Evolutionary conservation across 2,113 vertebrate species (phyloP), one percentile per base, ranked within the genome.

Genomic region (Dunckerocampus dactyliophorus): DNA sequence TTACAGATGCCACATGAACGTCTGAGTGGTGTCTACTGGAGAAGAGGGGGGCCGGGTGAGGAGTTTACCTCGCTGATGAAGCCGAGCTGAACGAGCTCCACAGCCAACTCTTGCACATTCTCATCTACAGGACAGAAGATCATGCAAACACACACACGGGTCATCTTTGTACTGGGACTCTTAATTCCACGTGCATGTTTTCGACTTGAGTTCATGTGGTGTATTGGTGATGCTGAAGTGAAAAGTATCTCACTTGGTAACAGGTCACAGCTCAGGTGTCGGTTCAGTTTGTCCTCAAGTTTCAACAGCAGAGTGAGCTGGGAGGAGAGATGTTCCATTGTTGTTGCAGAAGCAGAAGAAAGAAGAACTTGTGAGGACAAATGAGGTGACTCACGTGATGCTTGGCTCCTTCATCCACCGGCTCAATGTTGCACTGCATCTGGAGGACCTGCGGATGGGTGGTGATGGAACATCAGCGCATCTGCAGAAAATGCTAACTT

Each of bases 391-490:
- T 46, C 85, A 98, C 97, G 0, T 99, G 97, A 75, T 98, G 95
- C 79, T 94, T 99, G 22, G 93, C 88, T 0, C 96, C 97, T 70
- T 99, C 97, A 20, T 99, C 97, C 19, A 98, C 95, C 0, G 95
- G 94, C 83, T 99, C 97, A 0, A 99, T 99, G 85, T 97, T 99
- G 79, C 97, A 99, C 82, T 99, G 97, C 97, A 99, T 99, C 86
- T 97, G 92, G 55, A 98, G 92, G 65, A 97, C 96, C 97, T 99
- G 83, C 0, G 67, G 69, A 31, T 15, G 4, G 63, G 3, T 8
- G n/a, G 28, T 10, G 8, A 21, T n/a, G 16, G 39, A 43, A 6
- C 39, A 43, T 12, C 39, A 14, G 13, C 13, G 13, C 6, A 12
- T 43, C 39, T 3, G 37, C 37, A 43, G 13, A 14, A 8, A 8